phyloP scores from a whole-genome alignment of 1,140 invertebrate genomes.

The Megathymus violae region DNA sequence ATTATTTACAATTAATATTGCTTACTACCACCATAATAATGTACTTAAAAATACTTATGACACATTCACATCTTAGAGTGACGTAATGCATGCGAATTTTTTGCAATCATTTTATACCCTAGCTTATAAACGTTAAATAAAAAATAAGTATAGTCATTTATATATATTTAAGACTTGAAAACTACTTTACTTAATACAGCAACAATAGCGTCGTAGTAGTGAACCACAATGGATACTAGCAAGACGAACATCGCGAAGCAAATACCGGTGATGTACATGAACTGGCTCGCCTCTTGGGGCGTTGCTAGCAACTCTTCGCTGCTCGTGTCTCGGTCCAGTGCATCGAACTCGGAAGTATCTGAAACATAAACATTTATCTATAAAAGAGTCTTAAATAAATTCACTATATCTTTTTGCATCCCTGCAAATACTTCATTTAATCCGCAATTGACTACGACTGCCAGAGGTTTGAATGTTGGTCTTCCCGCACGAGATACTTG shows the following conservation, averaged over 20 bases:
- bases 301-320: constrained; percentile 79
- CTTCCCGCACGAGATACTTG: no score
- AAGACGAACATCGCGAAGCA: constrained; percentile 84
- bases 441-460: no score
- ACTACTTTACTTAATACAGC: constrained; percentile 55
- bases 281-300: constrained; percentile 82
- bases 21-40: no score
- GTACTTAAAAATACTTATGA: no score
- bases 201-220: constrained; percentile 73
- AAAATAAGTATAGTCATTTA: not conserved
- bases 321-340: constrained; percentile 83
- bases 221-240: constrained; percentile 85
- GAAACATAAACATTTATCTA: constrained; percentile 54
- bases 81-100: not conserved
- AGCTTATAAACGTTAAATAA: constrained; percentile 7
- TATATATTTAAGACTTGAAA: constrained; percentile 45
- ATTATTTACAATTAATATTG: no score
- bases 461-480: no score
- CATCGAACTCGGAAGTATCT: constrained; percentile 88
- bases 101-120: no score
- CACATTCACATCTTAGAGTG: no score
- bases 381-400: no score
- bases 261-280: constrained; percentile 84
- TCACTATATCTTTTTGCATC: no score
- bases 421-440: no score